These are phyloP conservation scores for Pantherophis guttatus DNA, from an alignment of 2,113 vertebrate genomes.

Conservation along the genomic window DNA sequence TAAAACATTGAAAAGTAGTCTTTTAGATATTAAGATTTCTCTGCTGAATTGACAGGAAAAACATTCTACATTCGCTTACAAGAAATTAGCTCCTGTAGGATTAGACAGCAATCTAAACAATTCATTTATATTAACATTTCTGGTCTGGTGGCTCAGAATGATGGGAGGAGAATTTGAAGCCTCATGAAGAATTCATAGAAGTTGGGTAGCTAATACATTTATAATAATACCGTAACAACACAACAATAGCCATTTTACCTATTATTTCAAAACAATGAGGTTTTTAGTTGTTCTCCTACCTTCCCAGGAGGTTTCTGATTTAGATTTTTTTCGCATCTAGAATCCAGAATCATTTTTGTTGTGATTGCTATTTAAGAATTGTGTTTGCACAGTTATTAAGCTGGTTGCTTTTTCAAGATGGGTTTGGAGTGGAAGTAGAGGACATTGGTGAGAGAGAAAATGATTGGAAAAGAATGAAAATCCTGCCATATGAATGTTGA, in stretches of 20 bases:
- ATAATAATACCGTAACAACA: background rate
- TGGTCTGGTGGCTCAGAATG: background rate
- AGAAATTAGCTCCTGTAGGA: background rate
- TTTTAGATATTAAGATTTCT: background rate
- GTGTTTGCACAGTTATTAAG: background rate
- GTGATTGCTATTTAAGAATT: background rate
- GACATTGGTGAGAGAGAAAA: background rate
- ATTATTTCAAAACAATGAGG: background rate
- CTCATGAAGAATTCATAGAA: background rate
- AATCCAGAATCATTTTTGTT: background rate
- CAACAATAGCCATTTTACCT: background rate
- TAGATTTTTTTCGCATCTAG: too few relatives aligned
- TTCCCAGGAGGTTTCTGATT: background rate
- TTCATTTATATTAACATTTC: background rate
- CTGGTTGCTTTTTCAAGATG: background rate
- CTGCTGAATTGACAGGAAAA: background rate
- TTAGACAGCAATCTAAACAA: background rate
- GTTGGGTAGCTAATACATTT: background rate
- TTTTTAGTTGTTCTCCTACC: background rate
- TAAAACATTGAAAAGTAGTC: background rate
- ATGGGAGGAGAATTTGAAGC: background rate
- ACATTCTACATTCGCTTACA: background rate
- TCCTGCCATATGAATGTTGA: background rate
- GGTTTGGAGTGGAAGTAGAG: background rate
- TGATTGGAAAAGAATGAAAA: background rate